Percentiles rank a stretch among this genome's conserved stretches.
Conservation (phyloP, 2,113 vertebrate genomes). For the Oryzias celebensis region DNA sequence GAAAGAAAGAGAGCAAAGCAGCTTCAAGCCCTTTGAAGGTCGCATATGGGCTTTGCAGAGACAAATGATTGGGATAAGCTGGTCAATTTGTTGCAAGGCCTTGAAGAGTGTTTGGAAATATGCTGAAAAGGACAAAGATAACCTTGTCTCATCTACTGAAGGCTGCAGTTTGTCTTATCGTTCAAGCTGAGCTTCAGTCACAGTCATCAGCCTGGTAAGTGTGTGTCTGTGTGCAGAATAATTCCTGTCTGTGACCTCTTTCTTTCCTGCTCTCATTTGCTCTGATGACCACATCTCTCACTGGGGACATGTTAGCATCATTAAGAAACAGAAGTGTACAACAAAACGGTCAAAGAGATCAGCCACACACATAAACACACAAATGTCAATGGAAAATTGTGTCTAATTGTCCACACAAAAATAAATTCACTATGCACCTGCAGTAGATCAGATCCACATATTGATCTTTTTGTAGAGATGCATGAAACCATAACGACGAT, state of each 20-base stretch:
- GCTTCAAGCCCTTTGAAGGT: slow-evolving; percentile 26
- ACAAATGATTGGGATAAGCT: slow-evolving; percentile 5
- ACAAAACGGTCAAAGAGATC: slow-evolving; percentile 8
- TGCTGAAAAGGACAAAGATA: slow-evolving; percentile 25
- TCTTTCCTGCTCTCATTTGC: slow-evolving; percentile 16
- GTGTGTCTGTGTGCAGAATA: neutral
- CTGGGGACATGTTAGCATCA: slow-evolving; percentile 23
- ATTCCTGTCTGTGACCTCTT: slow-evolving; percentile 14
- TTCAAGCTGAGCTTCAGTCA: neutral
- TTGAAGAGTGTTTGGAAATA: neutral
- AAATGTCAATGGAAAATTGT: neutral
- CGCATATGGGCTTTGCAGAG: slow-evolving; percentile 1
- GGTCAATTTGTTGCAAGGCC: slow-evolving; percentile 6
- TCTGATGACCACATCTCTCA: slow-evolving; percentile 31
- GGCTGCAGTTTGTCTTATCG: slow-evolving; percentile 9
- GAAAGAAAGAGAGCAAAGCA: neutral
- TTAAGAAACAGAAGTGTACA: slow-evolving; percentile 18
- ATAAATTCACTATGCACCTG: slow-evolving; percentile 5
- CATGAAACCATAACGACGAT: neutral
- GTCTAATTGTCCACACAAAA: slow-evolving; percentile 34
- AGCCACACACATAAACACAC: slow-evolving; percentile 6
- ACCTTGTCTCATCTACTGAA: neutral
- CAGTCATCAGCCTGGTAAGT: slow-evolving; percentile 15
- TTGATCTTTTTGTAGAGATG: slow-evolving; percentile 16
- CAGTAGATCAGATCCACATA: neutral